Base-by-base conservation (phyloP, 2,797 vertebrate species). In the Notoglanidium macrostoma region DNA sequence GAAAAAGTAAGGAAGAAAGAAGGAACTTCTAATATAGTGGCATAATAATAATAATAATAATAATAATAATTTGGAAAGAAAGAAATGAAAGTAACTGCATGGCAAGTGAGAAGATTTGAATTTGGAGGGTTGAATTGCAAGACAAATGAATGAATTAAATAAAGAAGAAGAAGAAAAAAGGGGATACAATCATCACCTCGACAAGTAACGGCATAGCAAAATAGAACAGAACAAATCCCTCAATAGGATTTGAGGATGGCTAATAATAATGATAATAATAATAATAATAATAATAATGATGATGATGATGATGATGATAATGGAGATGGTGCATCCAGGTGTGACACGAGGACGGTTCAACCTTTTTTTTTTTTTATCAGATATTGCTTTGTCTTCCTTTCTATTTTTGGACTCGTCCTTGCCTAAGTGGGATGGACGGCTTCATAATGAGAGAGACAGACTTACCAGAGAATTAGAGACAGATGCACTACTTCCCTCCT, bases 351-450 rank as follows among this genome's bases (percentile, higher is more conserved):
- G 35, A 9, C 29, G 70, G 26, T 61, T 23, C 9, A 29, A 10
- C 15, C 0, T 40, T 40, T 40, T 12, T 40, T 40, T 40, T 32
- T 59, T 84, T 76, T 87, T 32, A 61, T 78, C 40, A 73, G 55
- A 88, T 85, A 91, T 92, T 95, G 92, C 92, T 85, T 93, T 91
- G 91, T 92, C 92, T 95, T 96, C 91, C 92, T 94, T 93, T 91
- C 90, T 90, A 74, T 87, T 91, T 94, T 93, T 93, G 91, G 93
- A 91, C 92, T 92, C 91, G 90, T 89, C 91, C 88, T 87, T 92
- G 89, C 91, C 73, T 92, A 92, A 94, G 92, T 89, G 89, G 94
- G 94, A 95, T 94, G 94, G 95, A 95, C 95, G 92, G 92, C 92
- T 92, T 89, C 21, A 90, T 88, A 92, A 63, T 91, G 89, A 89